A percentile compares a stretch with the other conserved stretches of the same genome.
Evolutionary conservation across 2,797 vertebrate genomes (phyloP).

Genomic region (Eulemur rubriventer): DNA sequence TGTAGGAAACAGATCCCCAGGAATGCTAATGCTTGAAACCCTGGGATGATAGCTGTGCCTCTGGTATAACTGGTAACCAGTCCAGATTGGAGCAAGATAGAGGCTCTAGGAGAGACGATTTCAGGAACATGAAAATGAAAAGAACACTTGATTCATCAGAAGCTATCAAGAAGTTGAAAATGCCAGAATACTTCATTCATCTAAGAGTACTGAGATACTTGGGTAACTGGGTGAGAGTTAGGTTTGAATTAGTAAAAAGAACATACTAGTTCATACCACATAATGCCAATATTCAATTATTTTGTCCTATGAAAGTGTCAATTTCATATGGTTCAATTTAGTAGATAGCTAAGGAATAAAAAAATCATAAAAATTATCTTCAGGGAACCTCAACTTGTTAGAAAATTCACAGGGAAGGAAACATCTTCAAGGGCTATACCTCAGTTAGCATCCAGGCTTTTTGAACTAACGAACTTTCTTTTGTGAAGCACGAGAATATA

Average conservation of each 20-base stretch:
- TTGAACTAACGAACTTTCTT: conserved; percentile 9
- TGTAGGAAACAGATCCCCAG: not conserved
- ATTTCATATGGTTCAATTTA: not conserved
- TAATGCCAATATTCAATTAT: not conserved
- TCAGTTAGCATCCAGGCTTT: conserved; percentile 52
- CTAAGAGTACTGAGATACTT: not conserved
- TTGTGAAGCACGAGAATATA: conserved; percentile 3
- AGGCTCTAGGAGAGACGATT: not conserved
- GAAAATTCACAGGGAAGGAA: conserved; percentile 39
- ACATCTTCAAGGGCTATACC: conserved; percentile 56
- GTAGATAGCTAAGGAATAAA: not conserved
- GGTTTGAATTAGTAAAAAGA: not conserved
- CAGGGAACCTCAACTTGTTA: conserved; percentile 59
- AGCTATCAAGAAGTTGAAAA: not conserved
- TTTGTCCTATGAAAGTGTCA: not conserved
- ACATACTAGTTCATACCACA: not conserved
- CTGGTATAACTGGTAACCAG: not conserved
- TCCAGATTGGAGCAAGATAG: not conserved
- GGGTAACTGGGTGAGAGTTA: not conserved
- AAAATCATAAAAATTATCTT: not conserved
- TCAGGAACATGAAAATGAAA: not conserved
- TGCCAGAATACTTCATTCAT: not conserved
- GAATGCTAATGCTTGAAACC: not conserved
- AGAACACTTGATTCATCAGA: not conserved
- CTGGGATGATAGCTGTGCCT: not conserved